Evolutionary conservation across 1,140 invertebrate species (phyloP).

Genomic region (Saxidomus purpurata): DNA sequence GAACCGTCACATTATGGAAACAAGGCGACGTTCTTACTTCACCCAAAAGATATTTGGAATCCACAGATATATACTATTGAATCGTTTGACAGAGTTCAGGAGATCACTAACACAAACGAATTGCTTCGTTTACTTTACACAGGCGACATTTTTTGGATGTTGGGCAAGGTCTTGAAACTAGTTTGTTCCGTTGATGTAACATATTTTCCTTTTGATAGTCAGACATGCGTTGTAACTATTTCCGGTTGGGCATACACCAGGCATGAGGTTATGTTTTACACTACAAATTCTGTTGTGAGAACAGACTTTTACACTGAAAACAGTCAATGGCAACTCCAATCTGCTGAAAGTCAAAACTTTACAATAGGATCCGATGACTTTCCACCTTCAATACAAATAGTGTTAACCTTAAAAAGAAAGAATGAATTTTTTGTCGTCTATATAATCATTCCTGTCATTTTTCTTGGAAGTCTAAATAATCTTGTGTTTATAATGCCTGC

Average conservation of each 20-base stretch:
- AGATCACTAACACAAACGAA: too few relatives aligned
- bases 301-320: constrained; percentile 21
- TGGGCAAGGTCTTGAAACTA: neutral
- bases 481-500: constrained; percentile 89
- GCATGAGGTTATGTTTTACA: constrained; percentile 11
- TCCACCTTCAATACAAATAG: neutral
- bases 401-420: constrained; percentile 12
- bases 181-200: constrained; percentile 57
- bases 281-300: neutral
- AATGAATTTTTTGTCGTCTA: constrained; percentile 87
- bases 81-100: neutral
- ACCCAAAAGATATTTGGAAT: constrained; percentile 2
- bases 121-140: neutral
- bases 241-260: neutral
- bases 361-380: neutral
- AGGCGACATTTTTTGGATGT: neutral
- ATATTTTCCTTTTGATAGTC: constrained; percentile 56
- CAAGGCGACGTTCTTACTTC: neutral
- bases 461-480: constrained; percentile 88
- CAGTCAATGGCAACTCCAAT: constrained; percentile 35
- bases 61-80: neutral
- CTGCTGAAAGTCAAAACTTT: neutral
- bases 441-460: constrained; percentile 88
- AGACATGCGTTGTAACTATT: constrained; percentile 19
- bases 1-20: neutral